phyloP scores from a whole-genome alignment of 2,888 invertebrate species.

The Apoderus coryli region DNA sequence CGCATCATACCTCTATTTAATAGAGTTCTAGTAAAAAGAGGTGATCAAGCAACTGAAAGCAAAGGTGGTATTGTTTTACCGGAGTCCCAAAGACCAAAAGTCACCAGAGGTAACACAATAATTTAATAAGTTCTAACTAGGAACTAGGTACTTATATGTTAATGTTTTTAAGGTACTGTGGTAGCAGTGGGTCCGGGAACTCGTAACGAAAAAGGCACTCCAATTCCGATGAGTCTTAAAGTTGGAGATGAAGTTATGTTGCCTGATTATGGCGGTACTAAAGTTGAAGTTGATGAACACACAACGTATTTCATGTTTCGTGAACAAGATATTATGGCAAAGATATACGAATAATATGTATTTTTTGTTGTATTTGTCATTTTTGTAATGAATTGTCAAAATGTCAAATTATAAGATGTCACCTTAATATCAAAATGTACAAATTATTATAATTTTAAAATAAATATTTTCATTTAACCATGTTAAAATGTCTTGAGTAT shows the following conservation, averaged over 20 bases:
- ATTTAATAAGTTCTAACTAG: not conserved
- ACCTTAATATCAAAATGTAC: too few relatives aligned
- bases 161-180: conserved; percentile 23
- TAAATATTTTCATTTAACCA: too few relatives aligned
- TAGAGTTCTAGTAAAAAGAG: conserved; percentile 22
- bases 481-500: too few relatives aligned
- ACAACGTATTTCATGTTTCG: conserved; percentile 81
- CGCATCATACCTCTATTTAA: conserved; percentile 21
- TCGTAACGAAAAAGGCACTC: conserved; percentile 50
- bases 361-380: too few relatives aligned
- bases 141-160: conserved; percentile 11
- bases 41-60: conserved; percentile 18
- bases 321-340: conserved; percentile 88
- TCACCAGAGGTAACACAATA: conserved; percentile 12
- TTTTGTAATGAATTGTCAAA: too few relatives aligned
- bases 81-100: conserved; percentile 17
- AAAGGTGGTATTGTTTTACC: conserved; percentile 24
- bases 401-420: too few relatives aligned
- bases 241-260: conserved; percentile 86
- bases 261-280: conserved; percentile 95
- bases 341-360: conserved; percentile 42
- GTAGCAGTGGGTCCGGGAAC: conserved; percentile 24
- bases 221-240: conserved; percentile 61
- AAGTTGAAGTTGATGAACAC: conserved; percentile 74
- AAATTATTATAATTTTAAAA: too few relatives aligned